These are phyloP conservation scores for Manacus vitellinus DNA, from an alignment of 2,113 vertebrate species.

Conservation along the genomic window DNA sequence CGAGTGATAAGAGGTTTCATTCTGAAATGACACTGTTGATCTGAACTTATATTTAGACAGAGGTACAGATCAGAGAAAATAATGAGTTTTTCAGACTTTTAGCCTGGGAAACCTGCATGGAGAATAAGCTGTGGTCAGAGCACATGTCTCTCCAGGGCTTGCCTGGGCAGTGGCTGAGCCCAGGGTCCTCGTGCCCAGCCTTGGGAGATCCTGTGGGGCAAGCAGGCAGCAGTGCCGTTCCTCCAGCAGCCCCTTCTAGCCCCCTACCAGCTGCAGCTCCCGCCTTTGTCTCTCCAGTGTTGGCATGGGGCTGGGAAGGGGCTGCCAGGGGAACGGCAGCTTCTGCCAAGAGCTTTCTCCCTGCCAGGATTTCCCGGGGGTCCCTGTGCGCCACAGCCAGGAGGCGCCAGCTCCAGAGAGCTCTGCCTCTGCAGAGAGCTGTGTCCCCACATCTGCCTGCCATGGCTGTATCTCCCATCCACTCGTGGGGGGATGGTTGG, in stretches of 20 bases:
- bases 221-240: not conserved
- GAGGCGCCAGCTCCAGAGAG: not conserved
- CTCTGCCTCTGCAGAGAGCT: not conserved
- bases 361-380: conserved; percentile 12
- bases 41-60: not conserved
- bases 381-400: not conserved
- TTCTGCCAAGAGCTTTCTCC: conserved; percentile 21
- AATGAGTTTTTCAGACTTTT: not conserved
- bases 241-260: not conserved
- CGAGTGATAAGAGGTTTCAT: not conserved
- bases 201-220: not conserved
- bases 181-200: not conserved
- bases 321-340: not conserved
- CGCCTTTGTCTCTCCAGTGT: not conserved
- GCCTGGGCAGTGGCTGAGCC: not conserved
- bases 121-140: not conserved
- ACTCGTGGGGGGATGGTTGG: fast-evolving
- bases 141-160: not conserved
- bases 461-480: fast-evolving
- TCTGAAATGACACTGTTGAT: not conserved
- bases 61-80: not conserved
- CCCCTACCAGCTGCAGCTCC: conserved; percentile 41
- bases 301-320: conserved; percentile 9
- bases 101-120: not conserved
- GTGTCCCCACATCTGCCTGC: fast-evolving